Evolutionary conservation across 2,888 invertebrate genomes (phyloP).

Genomic region (Thereva nobilitata): DNA sequence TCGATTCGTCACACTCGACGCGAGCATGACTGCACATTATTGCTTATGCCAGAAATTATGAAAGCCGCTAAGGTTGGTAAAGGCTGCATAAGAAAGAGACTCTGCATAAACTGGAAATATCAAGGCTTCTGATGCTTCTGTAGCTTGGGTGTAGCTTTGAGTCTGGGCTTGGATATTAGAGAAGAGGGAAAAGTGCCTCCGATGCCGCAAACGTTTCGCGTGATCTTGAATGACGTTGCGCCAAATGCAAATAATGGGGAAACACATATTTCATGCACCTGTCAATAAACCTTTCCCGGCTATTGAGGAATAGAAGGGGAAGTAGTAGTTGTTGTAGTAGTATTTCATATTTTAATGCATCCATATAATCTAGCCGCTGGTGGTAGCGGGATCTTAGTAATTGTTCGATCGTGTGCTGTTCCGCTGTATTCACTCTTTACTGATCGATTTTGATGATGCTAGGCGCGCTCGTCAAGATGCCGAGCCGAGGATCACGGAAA

Average conservation of each 20-base stretch:
- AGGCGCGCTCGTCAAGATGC: constrained; percentile 3
- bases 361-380: constrained; percentile 21
- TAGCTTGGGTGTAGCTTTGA: constrained; percentile 17
- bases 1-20: constrained; percentile 39
- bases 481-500: neutral
- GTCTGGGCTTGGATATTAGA: constrained; percentile 13
- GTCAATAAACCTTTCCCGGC: constrained; percentile 26
- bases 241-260: constrained; percentile 25
- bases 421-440: constrained; percentile 20
- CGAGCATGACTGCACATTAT: constrained; percentile 33
- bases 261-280: constrained; percentile 31
- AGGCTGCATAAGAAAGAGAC: neutral
- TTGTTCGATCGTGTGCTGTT: constrained; percentile 33
- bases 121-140: constrained; percentile 24
- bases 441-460: constrained; percentile 19
- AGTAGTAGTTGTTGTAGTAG: neutral
- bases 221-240: constrained; percentile 30
- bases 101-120: constrained; percentile 2
- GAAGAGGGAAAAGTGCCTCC: neutral
- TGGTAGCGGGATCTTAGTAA: constrained; percentile 34
- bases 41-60: constrained; percentile 31
- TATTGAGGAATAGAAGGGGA: constrained; percentile 2
- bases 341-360: constrained; percentile 12
- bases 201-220: constrained; percentile 26
- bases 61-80: constrained; percentile 13